Evolutionary conservation across 2,113 vertebrate species (phyloP), one percentile per base, ranked within the genome.

Genomic region (Cavia porcellus): DNA sequence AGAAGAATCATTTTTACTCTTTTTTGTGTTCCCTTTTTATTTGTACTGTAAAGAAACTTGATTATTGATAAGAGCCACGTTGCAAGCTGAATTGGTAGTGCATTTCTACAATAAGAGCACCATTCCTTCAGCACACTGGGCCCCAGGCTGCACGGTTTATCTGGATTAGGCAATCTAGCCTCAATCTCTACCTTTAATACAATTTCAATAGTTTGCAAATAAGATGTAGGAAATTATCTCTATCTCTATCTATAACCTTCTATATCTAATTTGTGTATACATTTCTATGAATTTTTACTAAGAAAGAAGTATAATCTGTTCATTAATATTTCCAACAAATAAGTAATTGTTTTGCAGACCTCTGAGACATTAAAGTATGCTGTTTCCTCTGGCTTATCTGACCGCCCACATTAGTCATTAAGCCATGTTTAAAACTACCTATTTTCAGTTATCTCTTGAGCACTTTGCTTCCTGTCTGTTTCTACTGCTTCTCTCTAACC

Each of bases 1-100:
- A 98, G 98, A 98, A 98, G 98, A 98, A 98, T 98, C 98, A 98
- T 98, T 98, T 97, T 80, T 97, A 94, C 95, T 90, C 32, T 84
- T 94, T 94, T 96, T 83, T 95, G 77, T 74, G 92, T 97, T 96
- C 92, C 90, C 95, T 50, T 92, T 96, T 88, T 94, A 61, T 96
- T 94, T 70, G 70, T 84, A 83, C 93, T 94, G 86, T 93, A 94
- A 95, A 95, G 89, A 80, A 68, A 92, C 93, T 61, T 86, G 89
- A 92, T 93, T 93, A 97, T 96, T 87, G 97, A 95, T 94, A 97
- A 96, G 95, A 85, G 84, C 66, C 86, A 72, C 22, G 25, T 83
- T 86, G 80, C 5, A 0, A 92, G n/a, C 85, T 83, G 95, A 94
- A 96, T 62, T 81, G 96, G 75, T 90, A 97, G 79, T 47, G 92